phyloP scores from a whole-genome alignment of 2,113 vertebrate genomes.

The Tautogolabrus adspersus region DNA sequence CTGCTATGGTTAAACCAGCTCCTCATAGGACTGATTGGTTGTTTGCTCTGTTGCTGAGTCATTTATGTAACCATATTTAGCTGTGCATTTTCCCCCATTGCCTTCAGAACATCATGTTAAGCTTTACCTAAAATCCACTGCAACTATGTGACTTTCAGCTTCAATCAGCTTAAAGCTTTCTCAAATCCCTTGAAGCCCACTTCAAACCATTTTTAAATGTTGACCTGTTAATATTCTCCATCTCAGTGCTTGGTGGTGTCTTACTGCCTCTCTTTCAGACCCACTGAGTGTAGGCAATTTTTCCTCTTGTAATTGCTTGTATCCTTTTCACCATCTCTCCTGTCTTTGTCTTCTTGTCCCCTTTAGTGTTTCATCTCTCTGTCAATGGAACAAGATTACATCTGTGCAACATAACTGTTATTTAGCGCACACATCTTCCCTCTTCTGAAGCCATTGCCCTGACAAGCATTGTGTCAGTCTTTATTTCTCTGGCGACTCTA shows the following conservation, averaged over 20 bases:
- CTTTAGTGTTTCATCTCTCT: slow-evolving; percentile 6
- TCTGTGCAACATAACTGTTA: slow-evolving; percentile 67
- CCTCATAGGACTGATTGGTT: background rate
- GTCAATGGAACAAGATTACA: slow-evolving; percentile 55
- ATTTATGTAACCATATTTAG: background rate
- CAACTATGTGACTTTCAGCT: slow-evolving; percentile 2
- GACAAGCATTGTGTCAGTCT: slow-evolving; percentile 35
- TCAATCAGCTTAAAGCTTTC: slow-evolving; percentile 3
- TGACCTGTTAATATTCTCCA: slow-evolving; percentile 4
- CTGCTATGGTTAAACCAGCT: background rate
- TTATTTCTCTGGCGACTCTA: slow-evolving; percentile 25
- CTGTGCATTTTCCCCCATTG: background rate
- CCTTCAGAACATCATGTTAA: slow-evolving; percentile 24
- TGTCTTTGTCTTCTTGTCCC: slow-evolving; percentile 23
- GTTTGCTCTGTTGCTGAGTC: background rate
- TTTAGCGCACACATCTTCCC: slow-evolving; percentile 66
- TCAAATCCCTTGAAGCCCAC: background rate
- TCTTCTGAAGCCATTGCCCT: slow-evolving; percentile 42
- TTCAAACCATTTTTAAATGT: background rate
- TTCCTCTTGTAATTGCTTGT: slow-evolving; percentile 3
- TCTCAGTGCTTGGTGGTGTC: slow-evolving; percentile 5
- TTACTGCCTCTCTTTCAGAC: slow-evolving; percentile 7
- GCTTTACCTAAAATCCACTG: background rate
- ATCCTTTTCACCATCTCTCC: slow-evolving; percentile 4
- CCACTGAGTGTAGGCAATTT: background rate